Conservation (phyloP, 1,140 invertebrate genomes). For the Semibalanus balanoides region DNA sequence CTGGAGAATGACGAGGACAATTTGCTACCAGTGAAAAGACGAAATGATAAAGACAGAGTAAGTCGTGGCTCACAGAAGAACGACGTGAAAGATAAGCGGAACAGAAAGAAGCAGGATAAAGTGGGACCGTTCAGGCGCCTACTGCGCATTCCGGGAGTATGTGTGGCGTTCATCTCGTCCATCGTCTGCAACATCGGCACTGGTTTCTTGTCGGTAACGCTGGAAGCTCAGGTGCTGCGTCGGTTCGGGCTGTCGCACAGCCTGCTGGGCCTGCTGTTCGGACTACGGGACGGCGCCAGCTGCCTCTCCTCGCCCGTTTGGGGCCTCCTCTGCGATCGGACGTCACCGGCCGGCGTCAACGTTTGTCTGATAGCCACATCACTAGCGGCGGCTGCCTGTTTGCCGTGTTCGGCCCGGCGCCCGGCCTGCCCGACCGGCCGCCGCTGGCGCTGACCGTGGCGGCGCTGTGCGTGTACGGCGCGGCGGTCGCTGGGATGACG, state of each 20-base stretch:
- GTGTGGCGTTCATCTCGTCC: conserved; percentile 26
- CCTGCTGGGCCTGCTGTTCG: conserved; percentile 25
- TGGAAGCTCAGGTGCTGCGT: conserved; percentile 25
- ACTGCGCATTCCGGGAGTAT: conserved; percentile 23
- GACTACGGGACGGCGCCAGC: conserved; percentile 26
- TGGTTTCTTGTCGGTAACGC: conserved; percentile 26
- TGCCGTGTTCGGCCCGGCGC: conserved; percentile 25
- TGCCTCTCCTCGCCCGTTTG: conserved; percentile 25
- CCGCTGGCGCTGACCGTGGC: conserved; percentile 20
- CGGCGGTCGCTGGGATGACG: conserved; percentile 24
- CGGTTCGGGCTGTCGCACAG: conserved; percentile 23
- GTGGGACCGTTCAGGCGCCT: conserved; percentile 18
- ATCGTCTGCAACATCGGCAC: conserved; percentile 27
- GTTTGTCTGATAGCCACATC: conserved; percentile 21
- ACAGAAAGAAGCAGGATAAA: too few relatives aligned
- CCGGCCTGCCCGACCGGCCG: conserved; percentile 20
- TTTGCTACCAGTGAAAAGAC: too few relatives aligned
- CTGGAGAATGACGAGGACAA: too few relatives aligned
- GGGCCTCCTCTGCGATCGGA: conserved; percentile 27
- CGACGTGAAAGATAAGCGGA: too few relatives aligned
- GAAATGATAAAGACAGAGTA: too few relatives aligned
- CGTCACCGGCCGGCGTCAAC: conserved; percentile 23
- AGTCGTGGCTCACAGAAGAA: too few relatives aligned
- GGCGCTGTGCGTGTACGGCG: conserved; percentile 21
- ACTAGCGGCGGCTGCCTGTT: conserved; percentile 22